Conservation (phyloP, 2,888 invertebrate species). For the Tiphia femorata region DNA sequence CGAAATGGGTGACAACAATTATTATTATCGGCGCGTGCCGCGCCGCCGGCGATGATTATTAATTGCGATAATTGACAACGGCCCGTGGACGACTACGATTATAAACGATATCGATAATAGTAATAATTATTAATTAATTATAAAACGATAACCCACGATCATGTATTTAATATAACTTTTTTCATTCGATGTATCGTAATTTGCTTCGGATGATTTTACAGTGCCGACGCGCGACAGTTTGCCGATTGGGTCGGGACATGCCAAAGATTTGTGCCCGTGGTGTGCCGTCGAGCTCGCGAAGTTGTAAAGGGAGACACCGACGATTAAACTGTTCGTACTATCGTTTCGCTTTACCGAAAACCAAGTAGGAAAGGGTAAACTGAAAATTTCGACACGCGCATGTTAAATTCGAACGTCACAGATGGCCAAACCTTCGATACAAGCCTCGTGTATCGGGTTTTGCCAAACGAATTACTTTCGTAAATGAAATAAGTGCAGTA, state of each 20-base stretch:
- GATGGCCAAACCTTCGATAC: too few relatives aligned
- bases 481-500: too few relatives aligned
- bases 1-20: background rate
- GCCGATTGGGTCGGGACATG: constrained; percentile 4
- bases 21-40: too few relatives aligned
- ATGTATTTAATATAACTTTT: constrained; percentile 57
- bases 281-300: constrained; percentile 18
- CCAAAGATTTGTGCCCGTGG: constrained; percentile 12
- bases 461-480: too few relatives aligned
- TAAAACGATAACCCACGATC: constrained; percentile 48
- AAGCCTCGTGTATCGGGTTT: too few relatives aligned
- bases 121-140: constrained; percentile 28
- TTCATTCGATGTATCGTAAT: constrained; percentile 33
- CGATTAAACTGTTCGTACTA: background rate
- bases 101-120: background rate
- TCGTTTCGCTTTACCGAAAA: background rate
- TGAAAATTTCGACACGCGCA: constrained; percentile 7
- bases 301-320: background rate
- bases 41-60: too few relatives aligned
- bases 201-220: constrained; percentile 21
- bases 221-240: background rate
- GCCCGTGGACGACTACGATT: too few relatives aligned
- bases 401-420: too few relatives aligned
- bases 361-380: background rate
- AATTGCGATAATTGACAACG: too few relatives aligned